A percentile compares a stretch with the other conserved stretches of the same genome.
Evolutionary conservation across 2,888 invertebrate species (phyloP).

Genomic region (Scrobipalpa costella): DNA sequence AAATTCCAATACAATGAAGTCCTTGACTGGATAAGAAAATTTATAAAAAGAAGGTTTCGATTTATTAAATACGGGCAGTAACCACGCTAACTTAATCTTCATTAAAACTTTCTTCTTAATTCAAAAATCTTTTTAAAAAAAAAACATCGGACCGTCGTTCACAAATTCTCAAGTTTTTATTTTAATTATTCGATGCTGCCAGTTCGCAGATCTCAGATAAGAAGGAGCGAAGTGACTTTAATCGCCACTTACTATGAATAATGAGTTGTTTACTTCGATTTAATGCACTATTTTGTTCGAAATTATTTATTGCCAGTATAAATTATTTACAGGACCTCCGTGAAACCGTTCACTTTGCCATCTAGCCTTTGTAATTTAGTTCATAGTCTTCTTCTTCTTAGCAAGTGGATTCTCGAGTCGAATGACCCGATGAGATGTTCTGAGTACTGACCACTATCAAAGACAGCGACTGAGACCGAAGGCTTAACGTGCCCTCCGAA

Average conservation of each 20-base stretch:
- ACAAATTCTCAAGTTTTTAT: neutral
- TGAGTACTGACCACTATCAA: too few relatives aligned
- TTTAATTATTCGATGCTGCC: neutral
- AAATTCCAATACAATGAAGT: too few relatives aligned
- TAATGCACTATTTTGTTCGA: neutral
- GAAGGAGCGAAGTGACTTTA: neutral
- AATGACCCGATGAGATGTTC: too few relatives aligned
- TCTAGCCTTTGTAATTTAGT: neutral
- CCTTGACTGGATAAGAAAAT: too few relatives aligned
- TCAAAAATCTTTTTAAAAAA: neutral
- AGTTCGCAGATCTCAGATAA: conserved; percentile 6
- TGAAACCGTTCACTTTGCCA: neutral
- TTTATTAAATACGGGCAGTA: neutral
- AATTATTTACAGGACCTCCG: neutral
- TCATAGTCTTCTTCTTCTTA: too few relatives aligned
- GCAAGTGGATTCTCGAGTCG: too few relatives aligned
- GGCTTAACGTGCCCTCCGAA: too few relatives aligned
- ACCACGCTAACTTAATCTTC: neutral
- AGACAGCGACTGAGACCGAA: too few relatives aligned
- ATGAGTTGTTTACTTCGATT: conserved; percentile 14
- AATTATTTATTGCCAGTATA: neutral
- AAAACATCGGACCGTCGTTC: neutral
- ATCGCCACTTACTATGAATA: conserved; percentile 11
- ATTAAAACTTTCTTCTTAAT: neutral
- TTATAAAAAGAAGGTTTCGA: too few relatives aligned